These are phyloP conservation scores for Argya squamiceps DNA, from an alignment of 2,797 vertebrate genomes.

Conservation along the genomic window DNA sequence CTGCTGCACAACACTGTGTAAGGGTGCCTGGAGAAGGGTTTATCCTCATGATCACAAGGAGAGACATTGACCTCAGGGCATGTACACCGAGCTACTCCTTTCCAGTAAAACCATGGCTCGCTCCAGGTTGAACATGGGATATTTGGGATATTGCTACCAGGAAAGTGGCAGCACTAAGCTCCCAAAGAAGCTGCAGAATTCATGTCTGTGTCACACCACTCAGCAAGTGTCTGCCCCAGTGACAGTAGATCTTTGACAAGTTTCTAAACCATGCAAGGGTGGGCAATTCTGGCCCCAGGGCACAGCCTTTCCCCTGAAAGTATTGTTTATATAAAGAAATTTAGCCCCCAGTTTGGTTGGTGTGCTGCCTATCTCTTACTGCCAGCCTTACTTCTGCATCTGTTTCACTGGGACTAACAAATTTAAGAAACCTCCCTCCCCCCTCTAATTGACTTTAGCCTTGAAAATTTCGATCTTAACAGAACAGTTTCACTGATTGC, in stretches of 20 bases:
- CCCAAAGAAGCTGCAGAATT: not conserved
- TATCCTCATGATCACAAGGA: not conserved
- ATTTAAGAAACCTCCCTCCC: not conserved
- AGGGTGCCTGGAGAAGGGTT: not conserved
- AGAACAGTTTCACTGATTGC: conserved; percentile 13
- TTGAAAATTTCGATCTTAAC: not conserved
- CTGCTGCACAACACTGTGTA: not conserved
- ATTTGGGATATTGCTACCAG: not conserved
- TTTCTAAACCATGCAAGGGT: not conserved
- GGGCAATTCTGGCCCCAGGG: not conserved
- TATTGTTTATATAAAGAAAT: not conserved
- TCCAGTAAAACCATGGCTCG: not conserved
- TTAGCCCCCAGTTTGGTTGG: not conserved
- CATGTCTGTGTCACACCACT: not conserved
- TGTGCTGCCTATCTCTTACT: not conserved
- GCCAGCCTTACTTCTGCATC: not conserved
- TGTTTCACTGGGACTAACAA: not conserved
- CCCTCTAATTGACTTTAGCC: not conserved
- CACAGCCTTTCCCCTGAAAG: not conserved
- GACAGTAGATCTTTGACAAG: not conserved
- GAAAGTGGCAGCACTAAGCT: not conserved
- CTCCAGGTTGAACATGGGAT: rapidly evolving
- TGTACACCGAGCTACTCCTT: not conserved
- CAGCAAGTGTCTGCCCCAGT: not conserved
- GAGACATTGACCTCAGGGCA: not conserved